A percentile compares a stretch with the other conserved stretches of the same genome.
phyloP scores from a whole-genome alignment of 2,113 vertebrate genomes.

The Gila orcuttii region DNA sequence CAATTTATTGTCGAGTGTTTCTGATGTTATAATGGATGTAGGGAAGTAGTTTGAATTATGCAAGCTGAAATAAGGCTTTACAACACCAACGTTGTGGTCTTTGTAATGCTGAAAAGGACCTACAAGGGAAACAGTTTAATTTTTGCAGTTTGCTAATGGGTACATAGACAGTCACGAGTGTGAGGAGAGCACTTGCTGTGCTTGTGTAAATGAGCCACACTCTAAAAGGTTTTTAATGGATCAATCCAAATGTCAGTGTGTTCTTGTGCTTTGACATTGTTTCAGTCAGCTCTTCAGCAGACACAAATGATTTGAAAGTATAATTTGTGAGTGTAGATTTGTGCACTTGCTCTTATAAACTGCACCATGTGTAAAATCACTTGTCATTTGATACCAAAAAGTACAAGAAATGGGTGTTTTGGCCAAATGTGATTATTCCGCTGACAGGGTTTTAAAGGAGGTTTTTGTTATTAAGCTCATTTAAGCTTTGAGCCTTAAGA shows the following conservation, averaged over 20 bases:
- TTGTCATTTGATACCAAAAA: constrained; percentile 15
- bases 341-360: constrained; percentile 23
- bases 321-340: constrained; percentile 14
- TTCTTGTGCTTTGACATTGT: neutral
- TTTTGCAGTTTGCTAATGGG: constrained; percentile 33
- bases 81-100: neutral
- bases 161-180: constrained; percentile 20
- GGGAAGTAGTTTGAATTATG: constrained; percentile 61
- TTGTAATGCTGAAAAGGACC: constrained; percentile 54
- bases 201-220: constrained; percentile 42
- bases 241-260: neutral
- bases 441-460: neutral
- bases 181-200: constrained; percentile 26
- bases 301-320: constrained; percentile 9
- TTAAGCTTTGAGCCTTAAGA: constrained; percentile 14
- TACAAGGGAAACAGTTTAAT: constrained; percentile 57
- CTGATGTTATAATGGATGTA: constrained; percentile 56
- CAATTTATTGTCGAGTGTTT: neutral
- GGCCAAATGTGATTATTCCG: constrained; percentile 29
- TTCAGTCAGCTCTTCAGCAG: neutral
- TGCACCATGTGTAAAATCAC: constrained; percentile 9
- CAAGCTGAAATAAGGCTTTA: constrained; percentile 53
- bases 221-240: neutral
- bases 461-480: neutral
- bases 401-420: neutral